These are phyloP conservation scores for Lutjanus erythropterus DNA, from an alignment of 2,113 vertebrate genomes.

Conservation along the genomic window DNA sequence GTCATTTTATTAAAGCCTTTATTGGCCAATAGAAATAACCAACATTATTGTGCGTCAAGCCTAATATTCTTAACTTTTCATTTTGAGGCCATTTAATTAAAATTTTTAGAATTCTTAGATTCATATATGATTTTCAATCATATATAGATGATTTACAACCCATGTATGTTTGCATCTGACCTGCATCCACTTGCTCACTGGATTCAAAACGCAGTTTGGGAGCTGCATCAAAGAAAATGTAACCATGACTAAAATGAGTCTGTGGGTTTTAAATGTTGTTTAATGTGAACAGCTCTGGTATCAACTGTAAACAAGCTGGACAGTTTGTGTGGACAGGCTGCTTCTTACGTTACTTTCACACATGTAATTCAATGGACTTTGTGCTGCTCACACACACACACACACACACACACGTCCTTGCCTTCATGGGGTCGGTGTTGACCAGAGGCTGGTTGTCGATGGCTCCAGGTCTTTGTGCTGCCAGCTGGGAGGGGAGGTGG, in stretches of 20 bases:
- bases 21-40: no score
- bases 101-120: no score
- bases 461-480: slow-evolving; percentile 94
- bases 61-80: no score
- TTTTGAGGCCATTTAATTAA: background rate
- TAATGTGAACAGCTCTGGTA: background rate
- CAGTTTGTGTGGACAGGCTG: background rate
- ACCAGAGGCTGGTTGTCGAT: slow-evolving; percentile 98
- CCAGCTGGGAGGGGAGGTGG: slow-evolving; percentile 88
- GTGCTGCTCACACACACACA: background rate
- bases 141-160: background rate
- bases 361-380: background rate
- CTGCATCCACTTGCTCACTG: background rate
- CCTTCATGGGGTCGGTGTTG: slow-evolving; percentile 94
- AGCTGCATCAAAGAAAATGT: background rate
- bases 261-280: background rate
- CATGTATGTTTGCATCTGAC: background rate
- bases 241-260: background rate
- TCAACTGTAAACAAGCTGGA: background rate
- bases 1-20: no score
- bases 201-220: background rate
- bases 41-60: no score
- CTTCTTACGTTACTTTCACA: background rate
- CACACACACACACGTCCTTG: slow-evolving; percentile 49
- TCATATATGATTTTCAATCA: background rate